Percentiles rank a stretch among this genome's conserved stretches.
Evolutionary conservation across 2,888 invertebrate genomes (phyloP).

Genomic region (Gasteruption jaculator): DNA sequence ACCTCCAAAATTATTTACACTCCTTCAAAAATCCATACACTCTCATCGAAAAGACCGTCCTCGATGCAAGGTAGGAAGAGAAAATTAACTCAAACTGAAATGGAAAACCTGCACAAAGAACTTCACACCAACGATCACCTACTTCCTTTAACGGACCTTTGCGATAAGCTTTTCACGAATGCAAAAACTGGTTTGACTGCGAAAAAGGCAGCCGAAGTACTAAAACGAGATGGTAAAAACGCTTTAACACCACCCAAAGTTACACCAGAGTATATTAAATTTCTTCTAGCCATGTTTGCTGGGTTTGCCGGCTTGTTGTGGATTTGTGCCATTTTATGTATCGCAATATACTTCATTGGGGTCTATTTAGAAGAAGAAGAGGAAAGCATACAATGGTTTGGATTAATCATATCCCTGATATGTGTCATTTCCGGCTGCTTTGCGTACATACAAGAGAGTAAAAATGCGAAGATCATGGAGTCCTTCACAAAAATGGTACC

Average conservation of each 20-base stretch:
- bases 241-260: conserved; percentile 69
- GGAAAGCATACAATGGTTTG: conserved; percentile 55
- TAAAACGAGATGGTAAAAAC: conserved; percentile 65
- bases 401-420: conserved; percentile 61
- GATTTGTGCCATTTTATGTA: conserved; percentile 71
- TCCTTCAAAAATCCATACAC: background rate
- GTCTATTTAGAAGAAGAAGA: conserved; percentile 55
- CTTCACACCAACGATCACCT: conserved; percentile 42
- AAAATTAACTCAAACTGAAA: conserved; percentile 36
- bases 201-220: conserved; percentile 56
- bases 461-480: conserved; percentile 77
- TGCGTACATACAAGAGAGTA: conserved; percentile 69
- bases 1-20: too few relatives aligned
- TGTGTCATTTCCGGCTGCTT: conserved; percentile 60
- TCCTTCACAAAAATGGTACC: conserved; percentile 80
- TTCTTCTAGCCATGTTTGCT: conserved; percentile 60
- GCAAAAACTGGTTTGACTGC: conserved; percentile 58
- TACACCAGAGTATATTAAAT: conserved; percentile 68
- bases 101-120: conserved; percentile 41
- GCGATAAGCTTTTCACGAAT: conserved; percentile 36
- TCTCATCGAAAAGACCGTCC: background rate
- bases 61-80: conserved; percentile 25
- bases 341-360: conserved; percentile 57
- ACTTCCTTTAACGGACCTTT: conserved; percentile 36
- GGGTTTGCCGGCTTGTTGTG: conserved; percentile 80